A percentile compares a stretch with the other conserved stretches of the same genome.
Conservation (phyloP, 2,113 vertebrate genomes). For the Oplegnathus fasciatus region DNA sequence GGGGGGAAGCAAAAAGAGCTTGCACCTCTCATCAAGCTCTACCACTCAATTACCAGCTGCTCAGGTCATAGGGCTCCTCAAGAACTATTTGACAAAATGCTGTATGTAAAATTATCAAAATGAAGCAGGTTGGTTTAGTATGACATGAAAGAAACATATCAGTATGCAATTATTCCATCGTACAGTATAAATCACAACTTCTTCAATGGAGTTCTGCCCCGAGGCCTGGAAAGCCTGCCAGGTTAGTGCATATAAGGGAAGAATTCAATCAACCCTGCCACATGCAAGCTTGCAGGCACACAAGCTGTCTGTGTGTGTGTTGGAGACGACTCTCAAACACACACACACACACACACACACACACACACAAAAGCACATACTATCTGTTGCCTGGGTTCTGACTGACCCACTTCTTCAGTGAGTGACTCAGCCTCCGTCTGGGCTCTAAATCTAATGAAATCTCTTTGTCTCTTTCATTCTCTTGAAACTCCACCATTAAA, state of each 20-base stretch:
- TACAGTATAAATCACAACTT: conserved; percentile 20
- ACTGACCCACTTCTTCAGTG: conserved; percentile 35
- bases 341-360: conserved; percentile 31
- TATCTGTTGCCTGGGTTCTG: conserved; percentile 7
- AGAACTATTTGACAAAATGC: background rate
- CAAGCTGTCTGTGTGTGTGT: too few species aligned
- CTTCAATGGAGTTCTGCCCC: conserved; percentile 59
- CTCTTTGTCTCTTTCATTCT: conserved; percentile 39
- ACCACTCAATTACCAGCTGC: conserved; percentile 67
- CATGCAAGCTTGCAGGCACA: conserved; percentile 28
- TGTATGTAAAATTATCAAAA: conserved; percentile 20
- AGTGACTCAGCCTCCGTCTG: conserved; percentile 51
- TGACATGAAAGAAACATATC: conserved; percentile 50
- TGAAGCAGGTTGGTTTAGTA: conserved; percentile 12
- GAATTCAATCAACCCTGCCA: conserved; percentile 66
- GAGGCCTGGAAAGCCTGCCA: conserved; percentile 67
- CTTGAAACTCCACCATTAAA: conserved; percentile 40
- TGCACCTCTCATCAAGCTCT: conserved; percentile 68
- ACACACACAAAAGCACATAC: conserved; percentile 1
- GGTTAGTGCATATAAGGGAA: conserved; percentile 70
- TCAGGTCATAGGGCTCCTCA: conserved; percentile 41
- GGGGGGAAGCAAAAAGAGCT: conserved; percentile 38
- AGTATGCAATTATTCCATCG: conserved; percentile 44
- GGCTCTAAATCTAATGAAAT: conserved; percentile 58
- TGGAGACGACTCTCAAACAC: too few species aligned